A percentile compares a stretch with the other conserved stretches of the same genome.
These are phyloP conservation scores for Dioctria rufipes DNA, from an alignment of 2,888 invertebrate genomes.

Conservation along the genomic window DNA sequence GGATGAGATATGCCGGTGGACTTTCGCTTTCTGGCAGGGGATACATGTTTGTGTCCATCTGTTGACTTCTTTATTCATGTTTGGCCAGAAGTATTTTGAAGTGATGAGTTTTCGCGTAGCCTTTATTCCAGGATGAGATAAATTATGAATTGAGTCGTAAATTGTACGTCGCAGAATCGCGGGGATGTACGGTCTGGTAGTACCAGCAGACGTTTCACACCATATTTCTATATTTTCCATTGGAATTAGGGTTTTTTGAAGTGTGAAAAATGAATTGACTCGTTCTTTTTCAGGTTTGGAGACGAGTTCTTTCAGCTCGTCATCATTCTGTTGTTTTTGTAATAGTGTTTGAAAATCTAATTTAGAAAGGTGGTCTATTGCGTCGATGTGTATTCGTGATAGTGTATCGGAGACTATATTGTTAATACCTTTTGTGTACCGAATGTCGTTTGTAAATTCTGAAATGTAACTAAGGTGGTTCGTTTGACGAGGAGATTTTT, in stretches of 20 bases:
- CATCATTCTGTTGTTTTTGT: not conserved
- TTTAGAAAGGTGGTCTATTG: not conserved
- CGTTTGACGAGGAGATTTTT: conserved; percentile 14
- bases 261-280: not conserved
- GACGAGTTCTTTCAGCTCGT: not conserved
- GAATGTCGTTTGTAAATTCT: conserved; percentile 30
- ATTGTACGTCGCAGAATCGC: not conserved
- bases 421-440: conserved; percentile 4
- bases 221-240: not conserved
- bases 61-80: no score
- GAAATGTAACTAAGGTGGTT: conserved; percentile 9
- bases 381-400: not conserved
- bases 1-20: conserved; percentile 36
- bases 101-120: conserved; percentile 21
- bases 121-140: conserved; percentile 29
- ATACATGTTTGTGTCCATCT: no score
- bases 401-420: conserved; percentile 40
- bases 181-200: conserved; percentile 27
- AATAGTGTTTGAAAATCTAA: no score
- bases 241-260: not conserved
- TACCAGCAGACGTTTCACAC: conserved; percentile 23
- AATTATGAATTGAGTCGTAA: no score
- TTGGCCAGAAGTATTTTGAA: no score
- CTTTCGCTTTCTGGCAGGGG: conserved; percentile 27
- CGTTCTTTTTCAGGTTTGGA: not conserved